These are phyloP conservation scores for Heliconius eleuchia DNA, from an alignment of 1,140 invertebrate genomes.

Conservation along the genomic window DNA sequence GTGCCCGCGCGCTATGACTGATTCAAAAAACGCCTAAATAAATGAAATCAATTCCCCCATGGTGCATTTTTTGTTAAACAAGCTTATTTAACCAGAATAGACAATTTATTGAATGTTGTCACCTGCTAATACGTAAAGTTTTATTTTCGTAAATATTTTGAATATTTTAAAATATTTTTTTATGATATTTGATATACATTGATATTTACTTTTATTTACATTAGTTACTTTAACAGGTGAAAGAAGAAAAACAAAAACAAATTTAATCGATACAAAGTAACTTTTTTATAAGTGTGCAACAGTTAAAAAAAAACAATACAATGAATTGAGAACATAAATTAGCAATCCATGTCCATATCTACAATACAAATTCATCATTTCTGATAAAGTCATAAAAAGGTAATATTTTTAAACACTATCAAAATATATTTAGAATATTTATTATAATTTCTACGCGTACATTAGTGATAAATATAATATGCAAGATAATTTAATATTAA, in stretches of 20 bases:
- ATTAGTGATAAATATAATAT: neutral
- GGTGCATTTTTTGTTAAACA: too few species aligned
- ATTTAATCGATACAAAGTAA: neutral
- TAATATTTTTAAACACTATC: neutral
- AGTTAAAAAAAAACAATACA: neutral
- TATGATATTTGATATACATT: too few species aligned
- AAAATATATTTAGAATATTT: neutral
- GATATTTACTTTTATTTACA: too few species aligned
- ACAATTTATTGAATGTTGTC: too few species aligned
- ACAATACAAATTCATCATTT: neutral
- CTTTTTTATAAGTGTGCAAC: neutral
- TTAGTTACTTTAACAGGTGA: too few species aligned
- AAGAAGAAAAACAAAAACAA: neutral
- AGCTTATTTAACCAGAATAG: too few species aligned
- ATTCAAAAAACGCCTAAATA: too few species aligned
- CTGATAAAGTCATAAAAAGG: neutral
- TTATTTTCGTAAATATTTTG: too few species aligned
- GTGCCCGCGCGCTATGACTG: too few species aligned
- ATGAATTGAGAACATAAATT: neutral
- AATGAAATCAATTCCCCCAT: too few species aligned
- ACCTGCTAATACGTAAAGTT: too few species aligned
- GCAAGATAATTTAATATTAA: neutral
- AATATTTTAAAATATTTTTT: too few species aligned
- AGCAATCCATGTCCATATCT: neutral
- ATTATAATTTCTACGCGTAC: neutral